Evolutionary conservation across 2,888 invertebrate genomes (phyloP), one percentile per base, ranked within the genome.

Genomic region (Erynnis tages): DNA sequence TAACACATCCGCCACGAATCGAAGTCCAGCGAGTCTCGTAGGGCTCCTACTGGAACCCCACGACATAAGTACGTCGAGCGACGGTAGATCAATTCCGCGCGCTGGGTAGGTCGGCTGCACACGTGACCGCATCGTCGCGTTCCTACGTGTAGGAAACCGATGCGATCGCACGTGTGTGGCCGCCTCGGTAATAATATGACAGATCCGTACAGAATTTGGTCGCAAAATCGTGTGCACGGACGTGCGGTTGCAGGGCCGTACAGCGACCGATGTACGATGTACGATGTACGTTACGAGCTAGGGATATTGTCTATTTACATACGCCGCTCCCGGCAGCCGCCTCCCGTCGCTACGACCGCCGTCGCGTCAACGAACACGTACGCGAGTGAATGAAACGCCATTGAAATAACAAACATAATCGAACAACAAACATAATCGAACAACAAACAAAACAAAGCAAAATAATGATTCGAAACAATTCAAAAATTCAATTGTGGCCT

Each of bases 321-420:
- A 34, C 46, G 8, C 66, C 65, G 69, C 67, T 17, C 67, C 65
- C 54, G 67, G 66, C 66, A 64, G 66, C 1, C 1, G 1, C 23
- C 17, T 1, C 16, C 16, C 27, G 27, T n/a, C n/a, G 7, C 7
- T 4, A 17, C n/a, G 13, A 32, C 7, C 30, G 14, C 7, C 8
- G 38, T 48, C 13, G 19, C 19, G 29, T 27, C 29, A 37, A 29
- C 4, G 30, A 21, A 8, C 16, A 48, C 11, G 8, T 14, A 4
- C 37, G 10, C 13, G 13, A 47, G 30, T 48, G 40, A 14, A 23
- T 25, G 48, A 49, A 49, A 49, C 48, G 48, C 48, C 32, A 49
- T 49, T 49, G 48, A 49, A 32, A 49, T 41, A 49, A 49, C 17
- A 46, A 25, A 13, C 23, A 35, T 6, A 10, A 27, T 7, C 40